Percentiles rank a stretch among this genome's conserved stretches.
Evolutionary conservation across 64 coral and sea anemone genomes (phyloP).

Genomic region (Montipora sp.): DNA sequence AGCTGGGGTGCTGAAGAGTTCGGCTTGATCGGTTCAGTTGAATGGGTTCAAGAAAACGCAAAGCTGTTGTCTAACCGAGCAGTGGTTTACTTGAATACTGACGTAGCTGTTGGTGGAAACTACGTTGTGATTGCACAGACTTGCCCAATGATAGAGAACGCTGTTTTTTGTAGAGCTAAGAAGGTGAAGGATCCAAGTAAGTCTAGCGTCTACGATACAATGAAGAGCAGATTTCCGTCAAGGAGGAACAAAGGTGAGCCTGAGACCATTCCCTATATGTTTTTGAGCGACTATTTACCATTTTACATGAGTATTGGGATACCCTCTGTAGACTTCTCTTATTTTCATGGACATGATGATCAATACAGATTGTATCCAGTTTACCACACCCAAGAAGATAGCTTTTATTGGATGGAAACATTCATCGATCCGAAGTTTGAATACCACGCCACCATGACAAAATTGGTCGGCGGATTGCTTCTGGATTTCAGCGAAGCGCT

Average conservation of each 20-base stretch:
- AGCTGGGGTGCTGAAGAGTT: constrained; percentile 98
- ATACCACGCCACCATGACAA: constrained; percentile 64
- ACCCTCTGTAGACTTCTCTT: constrained; percentile 60
- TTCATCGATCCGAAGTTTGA: constrained; percentile 79
- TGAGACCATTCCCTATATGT: background rate
- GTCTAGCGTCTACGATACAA: constrained; percentile 50
- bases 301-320: constrained; percentile 67
- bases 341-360: constrained; percentile 58
- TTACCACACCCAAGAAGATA: constrained; percentile 76
- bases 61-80: constrained; percentile 81
- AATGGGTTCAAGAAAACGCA: constrained; percentile 89
- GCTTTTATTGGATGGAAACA: constrained; percentile 71
- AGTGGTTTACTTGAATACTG: constrained; percentile 76
- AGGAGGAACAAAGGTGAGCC: background rate
- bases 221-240: background rate
- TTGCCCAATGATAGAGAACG: constrained; percentile 27
- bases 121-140: constrained; percentile 27
- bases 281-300: constrained; percentile 67
- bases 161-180: constrained; percentile 47
- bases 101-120: constrained; percentile 52
- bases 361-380: constrained; percentile 32
- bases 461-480: constrained; percentile 60
- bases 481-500: constrained; percentile 56
- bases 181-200: constrained; percentile 59
- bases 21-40: constrained; percentile 86